Base-by-base conservation (phyloP, 2,888 invertebrate genomes). In the Acleris laterana region DNA sequence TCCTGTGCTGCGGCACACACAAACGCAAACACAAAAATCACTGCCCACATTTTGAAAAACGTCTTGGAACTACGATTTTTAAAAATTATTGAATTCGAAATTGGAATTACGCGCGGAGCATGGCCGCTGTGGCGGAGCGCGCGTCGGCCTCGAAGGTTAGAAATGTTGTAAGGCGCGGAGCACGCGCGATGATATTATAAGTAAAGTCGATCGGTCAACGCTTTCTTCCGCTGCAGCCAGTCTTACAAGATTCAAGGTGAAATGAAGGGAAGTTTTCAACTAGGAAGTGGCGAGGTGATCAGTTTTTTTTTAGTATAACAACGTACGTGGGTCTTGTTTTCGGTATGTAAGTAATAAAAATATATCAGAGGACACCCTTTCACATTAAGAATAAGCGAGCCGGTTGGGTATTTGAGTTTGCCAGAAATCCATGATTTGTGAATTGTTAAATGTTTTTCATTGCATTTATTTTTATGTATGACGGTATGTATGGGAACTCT, bases 1-100 rank as follows among this genome's bases (percentile, higher is more conserved):
- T 89, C 84, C 73, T 92, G 91, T 60, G 82, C 86, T 48, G 78
- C 75, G 69, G 83, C 89, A 22, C 68, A 57, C 72, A 82, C 78
- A 78, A 81, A 82, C 62, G 68, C 75, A 76, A 74, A 74, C 67
- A 83, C 82, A 38, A 84, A 75, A 42, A 88, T 64, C 81, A 88
- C 81, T 68, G 75, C 76, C 77, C 81, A 83, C 88, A 89, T 89
- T 81, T 83, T 85, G 71, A 69, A 56, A n/a, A 32, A 19, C 38
- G 49, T 50, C 16, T 53, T 58, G 20, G 25, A 42, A 48, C 13
- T 57, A 17, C 4, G 46, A 65, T 3, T 38, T 38, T 4, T 13
- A 9, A 38, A 38, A 38, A 4, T 38, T 38, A 4, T 38, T 38
- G 32, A 60, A 55, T 49, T 65, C 42, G 55, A 42, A 46, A 44